These are phyloP conservation scores for Tetropium fuscum DNA, from an alignment of 2,888 invertebrate genomes.

Conservation along the genomic window DNA sequence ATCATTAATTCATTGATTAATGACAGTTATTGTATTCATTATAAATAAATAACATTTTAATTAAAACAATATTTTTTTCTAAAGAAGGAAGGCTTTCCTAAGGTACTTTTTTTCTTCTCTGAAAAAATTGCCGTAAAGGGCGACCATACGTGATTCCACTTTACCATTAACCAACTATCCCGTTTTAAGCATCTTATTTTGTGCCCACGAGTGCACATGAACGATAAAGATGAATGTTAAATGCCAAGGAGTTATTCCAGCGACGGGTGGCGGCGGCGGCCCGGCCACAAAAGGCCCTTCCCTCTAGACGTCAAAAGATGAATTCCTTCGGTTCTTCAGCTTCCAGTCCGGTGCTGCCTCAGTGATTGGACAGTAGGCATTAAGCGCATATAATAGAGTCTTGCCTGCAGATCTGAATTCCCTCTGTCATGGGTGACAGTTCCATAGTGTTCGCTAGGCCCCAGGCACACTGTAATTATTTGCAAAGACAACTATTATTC, in stretches of 20 bases:
- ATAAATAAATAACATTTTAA: too few species aligned
- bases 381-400: conserved; percentile 30
- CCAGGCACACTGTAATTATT: conserved; percentile 55
- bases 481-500: conserved; percentile 59
- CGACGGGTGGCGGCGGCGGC: background rate
- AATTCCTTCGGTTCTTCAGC: background rate
- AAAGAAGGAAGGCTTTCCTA: too few species aligned
- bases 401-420: conserved; percentile 32
- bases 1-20: too few species aligned
- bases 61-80: too few species aligned
- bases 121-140: too few species aligned
- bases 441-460: conserved; percentile 41
- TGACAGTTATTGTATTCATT: too few species aligned
- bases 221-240: too few species aligned
- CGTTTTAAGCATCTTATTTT: too few species aligned
- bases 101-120: too few species aligned
- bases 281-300: background rate
- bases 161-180: too few species aligned
- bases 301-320: background rate
- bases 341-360: conserved; percentile 16
- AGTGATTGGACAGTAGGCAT: conserved; percentile 31
- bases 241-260: background rate
- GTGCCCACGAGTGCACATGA: too few species aligned
- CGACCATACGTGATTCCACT: too few species aligned
- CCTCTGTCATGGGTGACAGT: conserved; percentile 45